Base-by-base conservation (phyloP, 53 echinoderm and acorn worm genomes). In the Arbacia lixula region DNA sequence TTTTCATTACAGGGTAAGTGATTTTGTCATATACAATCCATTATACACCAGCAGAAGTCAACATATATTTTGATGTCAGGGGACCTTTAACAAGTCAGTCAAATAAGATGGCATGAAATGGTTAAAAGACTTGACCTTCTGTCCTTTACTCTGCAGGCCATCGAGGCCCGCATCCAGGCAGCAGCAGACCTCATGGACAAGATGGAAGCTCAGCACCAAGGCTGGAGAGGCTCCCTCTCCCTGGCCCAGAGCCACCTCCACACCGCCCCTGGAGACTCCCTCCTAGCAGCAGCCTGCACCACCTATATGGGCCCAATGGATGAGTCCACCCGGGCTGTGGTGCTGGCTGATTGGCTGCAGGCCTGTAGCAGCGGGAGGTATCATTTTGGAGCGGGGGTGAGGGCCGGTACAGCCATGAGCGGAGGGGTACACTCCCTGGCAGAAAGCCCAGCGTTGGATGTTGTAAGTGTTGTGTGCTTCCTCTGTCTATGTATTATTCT, bases 291-390 rank as follows among this genome's bases (percentile, higher is more conserved):
- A 21, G 98, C 98, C 24, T 90, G 92, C 66, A 87, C 86, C 41
- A 89, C 94, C 83, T 97, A 94, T 74, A 92, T 90, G 31, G 99
- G 99, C 11, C 94, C 99, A 46, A 88, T 98, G 73, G 92, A 87
- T 65, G 86, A 98, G 73, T 27, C 39, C 35, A 51, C 82, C 19
- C 86, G 99, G 52, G 56, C 81, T 29, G 37, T 68, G 30, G 57
- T 98, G 35, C 72, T 87, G 12, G 68, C 73, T 24, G 99, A 98
- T 76, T 98, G 99, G 99, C 67, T 95, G 81, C 74, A 68, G 28
- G 84, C 92, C 27, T 98, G 92, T 75, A 60, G 66, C 11, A 92
- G 67, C 77, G 99, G 99, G 33, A 73, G 34, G 33, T 94, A 90
- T 69, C 58, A 66, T 54, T 33, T 73, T 5, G 80, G 58, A 9